Evolutionary conservation across 1,140 invertebrate genomes (phyloP).

Genomic region (Drusus annulatus): DNA sequence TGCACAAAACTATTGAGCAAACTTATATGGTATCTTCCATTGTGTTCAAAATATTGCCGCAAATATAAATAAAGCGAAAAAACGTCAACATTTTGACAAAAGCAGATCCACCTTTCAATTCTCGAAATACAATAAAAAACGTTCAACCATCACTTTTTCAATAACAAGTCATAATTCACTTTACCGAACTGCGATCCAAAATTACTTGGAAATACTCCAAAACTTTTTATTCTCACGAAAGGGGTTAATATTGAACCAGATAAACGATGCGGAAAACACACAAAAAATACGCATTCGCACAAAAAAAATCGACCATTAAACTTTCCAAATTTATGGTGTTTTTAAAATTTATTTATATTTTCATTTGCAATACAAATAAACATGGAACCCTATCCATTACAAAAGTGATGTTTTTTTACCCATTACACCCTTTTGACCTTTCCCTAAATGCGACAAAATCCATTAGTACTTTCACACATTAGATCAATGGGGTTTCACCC

Average conservation of each 20-base stretch:
- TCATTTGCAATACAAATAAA: conserved; percentile 51
- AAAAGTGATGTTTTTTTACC: conserved; percentile 49
- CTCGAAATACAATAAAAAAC: neutral
- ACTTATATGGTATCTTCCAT: no score
- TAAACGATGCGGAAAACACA: conserved; percentile 51
- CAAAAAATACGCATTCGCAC: conserved; percentile 42
- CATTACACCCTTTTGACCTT: conserved; percentile 50
- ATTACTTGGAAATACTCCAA: conserved; percentile 42
- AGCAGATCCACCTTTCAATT: no score
- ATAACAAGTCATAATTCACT: conserved; percentile 40
- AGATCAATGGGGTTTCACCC: conserved; percentile 34
- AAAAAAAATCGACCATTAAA: conserved; percentile 42
- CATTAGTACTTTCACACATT: conserved; percentile 56
- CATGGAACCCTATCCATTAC: conserved; percentile 56
- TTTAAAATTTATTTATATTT: conserved; percentile 54
- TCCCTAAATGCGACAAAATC: conserved; percentile 50
- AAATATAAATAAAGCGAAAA: no score
- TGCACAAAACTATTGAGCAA: no score
- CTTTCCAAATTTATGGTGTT: conserved; percentile 53
- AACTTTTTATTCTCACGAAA: conserved; percentile 54
- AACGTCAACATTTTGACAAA: no score
- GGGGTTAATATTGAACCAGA: conserved; percentile 49
- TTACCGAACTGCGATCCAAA: conserved; percentile 11
- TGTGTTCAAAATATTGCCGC: no score
- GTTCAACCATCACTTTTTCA: conserved; percentile 20